Conservation (phyloP, 2,888 invertebrate species). For the Myopa testacea region DNA sequence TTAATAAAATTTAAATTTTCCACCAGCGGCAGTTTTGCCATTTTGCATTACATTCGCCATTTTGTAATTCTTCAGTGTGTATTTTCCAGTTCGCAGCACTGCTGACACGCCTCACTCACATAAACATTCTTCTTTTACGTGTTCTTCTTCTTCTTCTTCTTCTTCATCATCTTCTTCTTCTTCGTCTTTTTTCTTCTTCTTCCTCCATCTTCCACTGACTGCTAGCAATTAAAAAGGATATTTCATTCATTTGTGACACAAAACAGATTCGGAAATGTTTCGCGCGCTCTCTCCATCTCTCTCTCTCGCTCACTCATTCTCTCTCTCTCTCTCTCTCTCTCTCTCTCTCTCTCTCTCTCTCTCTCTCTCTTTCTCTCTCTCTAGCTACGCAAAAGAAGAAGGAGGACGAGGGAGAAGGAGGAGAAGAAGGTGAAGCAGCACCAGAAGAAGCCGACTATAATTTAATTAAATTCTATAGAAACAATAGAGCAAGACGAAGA, state of each 20-base stretch:
- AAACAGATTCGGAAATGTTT: slow-evolving; percentile 29
- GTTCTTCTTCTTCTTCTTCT: background rate
- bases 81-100: slow-evolving; percentile 14
- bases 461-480: slow-evolving; percentile 33
- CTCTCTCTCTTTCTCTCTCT: background rate
- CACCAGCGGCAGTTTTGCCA: slow-evolving; percentile 3
- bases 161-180: background rate
- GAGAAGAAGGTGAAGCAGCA: no score
- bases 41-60: slow-evolving; percentile 2
- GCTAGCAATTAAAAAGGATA: slow-evolving; percentile 35
- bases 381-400: background rate
- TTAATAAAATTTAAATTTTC: slow-evolving; percentile 34
- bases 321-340: no score
- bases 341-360: background rate
- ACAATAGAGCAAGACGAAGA: slow-evolving; percentile 13
- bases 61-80: slow-evolving; percentile 1
- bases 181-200: background rate
- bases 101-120: slow-evolving; percentile 31
- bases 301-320: no score
- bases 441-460: background rate
- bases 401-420: background rate
- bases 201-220: slow-evolving; percentile 6
- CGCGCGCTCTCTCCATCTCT: background rate
- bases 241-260: slow-evolving; percentile 32
- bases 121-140: slow-evolving; percentile 15